Percentiles rank a stretch among this genome's conserved stretches.
Conservation (phyloP, 2,797 vertebrate genomes). For the Micrastur ruficollis region DNA sequence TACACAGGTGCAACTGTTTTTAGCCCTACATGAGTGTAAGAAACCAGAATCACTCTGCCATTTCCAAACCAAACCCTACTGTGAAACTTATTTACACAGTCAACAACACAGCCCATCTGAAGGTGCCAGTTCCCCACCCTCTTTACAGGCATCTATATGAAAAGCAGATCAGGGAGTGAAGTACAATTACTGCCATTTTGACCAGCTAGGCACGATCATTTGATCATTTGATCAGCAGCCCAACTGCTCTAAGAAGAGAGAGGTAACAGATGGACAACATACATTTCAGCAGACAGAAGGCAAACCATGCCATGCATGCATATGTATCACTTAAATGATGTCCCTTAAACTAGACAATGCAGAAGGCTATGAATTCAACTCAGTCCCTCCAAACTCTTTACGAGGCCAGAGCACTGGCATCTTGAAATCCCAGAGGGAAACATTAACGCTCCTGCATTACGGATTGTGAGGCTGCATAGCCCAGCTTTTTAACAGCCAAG, state of each 20-base stretch:
- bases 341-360: not conserved
- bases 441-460: not conserved
- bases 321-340: not conserved
- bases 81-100: not conserved
- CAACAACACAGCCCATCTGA: not conserved
- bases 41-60: not conserved
- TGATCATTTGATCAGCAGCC: not conserved
- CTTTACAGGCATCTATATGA: not conserved
- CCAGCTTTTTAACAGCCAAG: not conserved
- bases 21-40: not conserved
- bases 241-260: not conserved
- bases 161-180: not conserved
- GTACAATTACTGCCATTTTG: not conserved
- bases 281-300: not conserved
- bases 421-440: not conserved
- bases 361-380: not conserved
- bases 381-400: not conserved
- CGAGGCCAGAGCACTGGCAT: not conserved
- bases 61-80: not conserved
- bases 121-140: not conserved
- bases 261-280: not conserved
- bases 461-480: not conserved
- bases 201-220: not conserved
- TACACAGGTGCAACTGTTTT: not conserved
- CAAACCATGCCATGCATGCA: fast-evolving